Evolutionary conservation across 1,140 invertebrate species (phyloP), one percentile per base, ranked within the genome.

Genomic region (Callitettix versicolor): DNA sequence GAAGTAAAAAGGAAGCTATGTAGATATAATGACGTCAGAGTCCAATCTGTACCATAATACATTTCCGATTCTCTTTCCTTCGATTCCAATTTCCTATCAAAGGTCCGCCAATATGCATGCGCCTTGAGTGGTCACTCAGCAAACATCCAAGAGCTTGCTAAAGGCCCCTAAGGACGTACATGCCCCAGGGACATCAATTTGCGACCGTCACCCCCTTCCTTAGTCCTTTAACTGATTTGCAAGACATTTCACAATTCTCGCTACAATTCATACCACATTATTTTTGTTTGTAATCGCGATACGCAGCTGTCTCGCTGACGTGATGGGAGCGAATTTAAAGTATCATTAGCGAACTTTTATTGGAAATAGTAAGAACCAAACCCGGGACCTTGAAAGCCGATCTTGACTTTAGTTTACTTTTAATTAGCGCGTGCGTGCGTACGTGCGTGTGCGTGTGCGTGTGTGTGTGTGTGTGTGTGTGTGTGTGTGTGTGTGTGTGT

Each of bases 61-160:
- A 51, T 51, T 51, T 30, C 15, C 48, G 48, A 51, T 51, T 51
- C 48, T 38, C 48, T 51, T 51, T 51, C 48, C 20, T 34, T 18
- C 14, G 21, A 14, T 15, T 49, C 47, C 47, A 51, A 51, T 51
- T 38, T 51, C 17, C 30, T 36, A 51, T 51, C 33, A 38, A 38
- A 51, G 48, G 46, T 48, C 46, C 26, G 26, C 26, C 26, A 9
- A 30, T 30, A 30, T 30, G 3, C 26, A 30, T 30, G 26, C 46
- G 24, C n/a, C 42, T 21, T 36, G 48, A 51, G 48, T 38, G 48
- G 48, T 51, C 48, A 51, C 18, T 26, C 26, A 9, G 46, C 48
- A 51, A 51, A 51, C 48, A 38, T 30, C 26, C 26, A 30, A 9
- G n/a, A n/a, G n/a, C n/a, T n/a, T n/a, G n/a, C n/a, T n/a, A n/a